These are phyloP conservation scores for Papilio gigon DNA, from an alignment of 2,888 invertebrate genomes.

Conservation along the genomic window DNA sequence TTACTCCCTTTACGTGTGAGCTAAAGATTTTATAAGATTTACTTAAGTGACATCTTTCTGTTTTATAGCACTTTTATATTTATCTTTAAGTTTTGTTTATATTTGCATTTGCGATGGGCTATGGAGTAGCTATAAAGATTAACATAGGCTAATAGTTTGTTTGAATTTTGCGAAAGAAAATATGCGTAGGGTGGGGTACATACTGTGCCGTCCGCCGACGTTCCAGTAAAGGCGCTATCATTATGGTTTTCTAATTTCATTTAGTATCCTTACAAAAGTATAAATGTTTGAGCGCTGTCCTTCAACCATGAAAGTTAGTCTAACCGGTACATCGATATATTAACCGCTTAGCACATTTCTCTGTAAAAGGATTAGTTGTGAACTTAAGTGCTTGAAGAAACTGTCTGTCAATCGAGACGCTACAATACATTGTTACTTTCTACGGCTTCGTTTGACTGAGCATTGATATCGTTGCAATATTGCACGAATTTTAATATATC, in stretches of 20 bases:
- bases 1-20: background rate
- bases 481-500: background rate
- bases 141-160: too few species aligned
- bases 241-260: background rate
- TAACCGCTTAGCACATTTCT: conserved; percentile 50
- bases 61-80: background rate
- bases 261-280: background rate
- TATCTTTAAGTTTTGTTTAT: background rate
- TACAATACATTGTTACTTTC: conserved; percentile 6
- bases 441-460: conserved; percentile 40
- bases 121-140: too few species aligned
- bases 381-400: conserved; percentile 49
- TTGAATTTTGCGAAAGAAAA: too few species aligned
- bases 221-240: too few species aligned
- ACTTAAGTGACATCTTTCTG: background rate
- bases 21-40: background rate
- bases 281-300: background rate
- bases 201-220: too few species aligned
- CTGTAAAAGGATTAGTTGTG: conserved; percentile 61
- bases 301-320: conserved; percentile 25
- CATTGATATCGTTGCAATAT: conserved; percentile 7
- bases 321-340: conserved; percentile 13
- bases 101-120: too few species aligned
- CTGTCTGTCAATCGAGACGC: conserved; percentile 27
- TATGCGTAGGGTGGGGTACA: too few species aligned